phyloP scores from a whole-genome alignment of 1,140 invertebrate genomes.

The Hycleus cichorii region DNA sequence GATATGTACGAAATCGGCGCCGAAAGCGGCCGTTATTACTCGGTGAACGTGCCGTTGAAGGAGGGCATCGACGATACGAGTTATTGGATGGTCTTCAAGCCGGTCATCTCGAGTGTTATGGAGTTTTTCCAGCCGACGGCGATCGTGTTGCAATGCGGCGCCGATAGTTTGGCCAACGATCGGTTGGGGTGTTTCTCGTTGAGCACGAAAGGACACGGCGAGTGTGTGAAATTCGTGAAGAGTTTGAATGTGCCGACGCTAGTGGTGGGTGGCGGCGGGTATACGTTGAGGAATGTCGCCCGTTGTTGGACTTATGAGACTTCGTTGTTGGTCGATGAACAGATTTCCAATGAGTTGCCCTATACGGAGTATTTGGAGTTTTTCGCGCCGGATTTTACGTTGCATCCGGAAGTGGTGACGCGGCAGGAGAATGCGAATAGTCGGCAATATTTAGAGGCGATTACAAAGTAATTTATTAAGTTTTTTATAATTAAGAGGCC shows the following conservation, averaged over 20 bases:
- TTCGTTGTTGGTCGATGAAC: conserved; percentile 83
- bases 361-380: conserved; percentile 93
- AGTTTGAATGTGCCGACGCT: conserved; percentile 88
- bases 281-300: conserved; percentile 95
- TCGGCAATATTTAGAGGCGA: conserved; percentile 84
- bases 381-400: conserved; percentile 89
- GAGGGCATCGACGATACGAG: conserved; percentile 95
- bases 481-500: too few relatives aligned
- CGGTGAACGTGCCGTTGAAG: conserved; percentile 93
- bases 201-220: conserved; percentile 86
- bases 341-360: conserved; percentile 86
- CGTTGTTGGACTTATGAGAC: conserved; percentile 99
- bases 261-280: conserved; percentile 94
- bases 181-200: conserved; percentile 83
- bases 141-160: conserved; percentile 96
- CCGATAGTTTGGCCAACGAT: conserved; percentile 94
- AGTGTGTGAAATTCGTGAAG: conserved; percentile 96
- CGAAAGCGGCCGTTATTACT: conserved; percentile 89
- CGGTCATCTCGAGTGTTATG: conserved; percentile 90
- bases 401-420: conserved; percentile 82
- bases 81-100: conserved; percentile 90
- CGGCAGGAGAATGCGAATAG: conserved; percentile 87
- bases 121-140: conserved; percentile 95
- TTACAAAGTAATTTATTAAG: conserved; percentile 51
- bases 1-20: conserved; percentile 97